These are phyloP conservation scores for Scaptomyza graminum DNA, from an alignment of 1,140 invertebrate species.

Conservation along the genomic window DNA sequence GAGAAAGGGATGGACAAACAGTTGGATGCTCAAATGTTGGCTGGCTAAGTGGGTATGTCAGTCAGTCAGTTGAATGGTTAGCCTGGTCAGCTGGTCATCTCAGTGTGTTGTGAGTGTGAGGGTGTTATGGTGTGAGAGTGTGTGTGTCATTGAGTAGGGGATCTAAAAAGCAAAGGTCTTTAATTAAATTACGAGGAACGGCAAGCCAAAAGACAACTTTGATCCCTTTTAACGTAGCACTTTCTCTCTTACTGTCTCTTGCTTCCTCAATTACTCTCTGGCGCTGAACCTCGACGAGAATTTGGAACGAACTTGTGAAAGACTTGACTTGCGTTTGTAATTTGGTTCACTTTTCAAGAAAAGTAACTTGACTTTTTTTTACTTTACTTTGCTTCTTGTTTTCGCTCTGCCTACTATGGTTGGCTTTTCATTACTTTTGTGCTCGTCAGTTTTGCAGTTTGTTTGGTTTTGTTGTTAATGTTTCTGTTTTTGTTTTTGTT, in stretches of 20 bases:
- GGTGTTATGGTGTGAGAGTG: conserved; percentile 2
- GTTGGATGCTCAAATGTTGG: not conserved
- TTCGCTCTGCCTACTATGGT: conserved; percentile 41
- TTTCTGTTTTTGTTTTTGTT: conserved; percentile 38
- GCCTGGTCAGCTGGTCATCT: conserved; percentile 41
- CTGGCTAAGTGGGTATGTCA: conserved; percentile 35
- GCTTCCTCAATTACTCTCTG: conserved; percentile 13
- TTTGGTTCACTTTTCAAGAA: conserved; percentile 59
- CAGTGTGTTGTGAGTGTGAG: conserved; percentile 5
- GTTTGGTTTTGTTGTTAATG: conserved; percentile 24
- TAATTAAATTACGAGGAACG: conserved; percentile 74
- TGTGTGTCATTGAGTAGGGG: conserved; percentile 17
- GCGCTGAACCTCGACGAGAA: conserved; percentile 6
- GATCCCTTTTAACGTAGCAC: conserved; percentile 64
- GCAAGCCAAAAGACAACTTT: conserved; percentile 73
- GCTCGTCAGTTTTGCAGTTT: conserved; percentile 54
- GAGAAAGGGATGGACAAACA: not conserved
- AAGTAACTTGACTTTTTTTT: conserved; percentile 36
- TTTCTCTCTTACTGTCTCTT: conserved; percentile 14
- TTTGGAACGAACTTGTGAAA: conserved; percentile 44
- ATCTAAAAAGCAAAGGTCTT: conserved; percentile 66
- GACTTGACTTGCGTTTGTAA: conserved; percentile 76
- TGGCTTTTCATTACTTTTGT: conserved; percentile 74
- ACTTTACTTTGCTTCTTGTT: conserved; percentile 8
- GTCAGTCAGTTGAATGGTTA: conserved; percentile 35